These are phyloP conservation scores for Gila orcuttii DNA, from an alignment of 2,113 vertebrate species.

Conservation along the genomic window DNA sequence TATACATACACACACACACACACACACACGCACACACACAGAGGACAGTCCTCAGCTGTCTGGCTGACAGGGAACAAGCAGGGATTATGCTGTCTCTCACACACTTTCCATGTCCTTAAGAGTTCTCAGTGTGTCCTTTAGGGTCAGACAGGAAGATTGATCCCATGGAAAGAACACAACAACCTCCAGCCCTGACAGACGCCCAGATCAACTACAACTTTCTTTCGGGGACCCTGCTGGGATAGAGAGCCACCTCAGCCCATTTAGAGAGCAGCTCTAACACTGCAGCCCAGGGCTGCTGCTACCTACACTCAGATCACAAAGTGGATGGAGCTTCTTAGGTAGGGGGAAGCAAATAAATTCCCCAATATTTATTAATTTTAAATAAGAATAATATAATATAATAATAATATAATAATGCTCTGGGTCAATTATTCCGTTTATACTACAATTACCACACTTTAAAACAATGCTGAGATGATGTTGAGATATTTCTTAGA, in stretches of 20 bases:
- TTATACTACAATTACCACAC: too few relatives aligned
- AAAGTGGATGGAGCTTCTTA: not conserved
- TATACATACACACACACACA: slow-evolving; percentile 38
- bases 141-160: slow-evolving; percentile 66
- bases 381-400: too few relatives aligned
- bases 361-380: not conserved
- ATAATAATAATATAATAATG: too few relatives aligned
- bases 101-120: slow-evolving; percentile 24
- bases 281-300: not conserved
- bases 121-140: slow-evolving; percentile 59
- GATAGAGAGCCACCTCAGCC: slow-evolving; percentile 67
- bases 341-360: not conserved
- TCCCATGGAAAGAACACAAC: slow-evolving; percentile 60
- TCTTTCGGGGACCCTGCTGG: slow-evolving; percentile 56
- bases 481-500: too few relatives aligned
- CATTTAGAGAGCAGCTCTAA: not conserved
- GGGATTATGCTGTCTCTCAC: slow-evolving; percentile 52
- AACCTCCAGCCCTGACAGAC: slow-evolving; percentile 10
- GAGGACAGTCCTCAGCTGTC: slow-evolving; percentile 64
- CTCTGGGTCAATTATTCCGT: too few relatives aligned
- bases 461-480: too few relatives aligned
- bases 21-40: not conserved
- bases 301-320: not conserved
- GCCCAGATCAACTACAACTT: slow-evolving; percentile 69
- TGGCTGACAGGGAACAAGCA: slow-evolving; percentile 65